Evolutionary conservation across 2,888 invertebrate species (phyloP).

Genomic region (Rhingia campestris): DNA sequence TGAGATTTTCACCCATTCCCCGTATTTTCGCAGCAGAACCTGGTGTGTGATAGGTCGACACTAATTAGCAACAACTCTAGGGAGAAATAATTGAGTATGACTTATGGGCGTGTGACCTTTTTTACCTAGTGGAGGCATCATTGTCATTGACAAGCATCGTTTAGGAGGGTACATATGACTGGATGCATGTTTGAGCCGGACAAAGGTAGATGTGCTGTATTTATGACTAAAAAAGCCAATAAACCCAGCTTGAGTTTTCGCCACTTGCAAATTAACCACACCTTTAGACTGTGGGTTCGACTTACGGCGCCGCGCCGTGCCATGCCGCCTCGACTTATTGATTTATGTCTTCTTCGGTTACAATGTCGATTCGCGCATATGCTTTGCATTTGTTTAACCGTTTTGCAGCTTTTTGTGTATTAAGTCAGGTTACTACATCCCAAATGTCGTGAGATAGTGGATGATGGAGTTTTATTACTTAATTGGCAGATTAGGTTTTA

Average conservation of each 20-base stretch:
- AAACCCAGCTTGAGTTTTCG: constrained; percentile 14
- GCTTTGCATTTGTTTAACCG: constrained; percentile 60
- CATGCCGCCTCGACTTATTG: constrained; percentile 37
- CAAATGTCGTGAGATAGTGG: constrained; percentile 15
- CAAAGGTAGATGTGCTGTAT: background rate
- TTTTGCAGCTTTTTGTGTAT: constrained; percentile 46
- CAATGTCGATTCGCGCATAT: constrained; percentile 53
- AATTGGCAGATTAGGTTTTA: constrained; percentile 17
- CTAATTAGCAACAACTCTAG: constrained; percentile 46
- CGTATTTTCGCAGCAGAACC: background rate
- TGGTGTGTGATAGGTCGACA: background rate
- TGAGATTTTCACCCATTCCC: constrained; percentile 15
- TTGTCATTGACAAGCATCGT: too few relatives aligned
- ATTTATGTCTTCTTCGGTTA: constrained; percentile 50
- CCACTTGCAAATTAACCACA: constrained; percentile 67
- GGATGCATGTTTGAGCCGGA: too few relatives aligned
- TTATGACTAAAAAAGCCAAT: background rate
- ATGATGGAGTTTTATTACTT: constrained; percentile 37
- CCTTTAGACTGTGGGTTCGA: constrained; percentile 10
- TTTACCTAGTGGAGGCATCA: background rate
- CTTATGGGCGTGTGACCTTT: constrained; percentile 61
- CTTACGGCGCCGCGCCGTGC: constrained; percentile 5
- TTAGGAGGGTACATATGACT: too few relatives aligned
- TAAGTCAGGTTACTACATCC: constrained; percentile 18
- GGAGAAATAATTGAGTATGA: constrained; percentile 49